These are phyloP conservation scores for Amblyjoppa proteus DNA, from an alignment of 2,888 invertebrate species.

Conservation along the genomic window DNA sequence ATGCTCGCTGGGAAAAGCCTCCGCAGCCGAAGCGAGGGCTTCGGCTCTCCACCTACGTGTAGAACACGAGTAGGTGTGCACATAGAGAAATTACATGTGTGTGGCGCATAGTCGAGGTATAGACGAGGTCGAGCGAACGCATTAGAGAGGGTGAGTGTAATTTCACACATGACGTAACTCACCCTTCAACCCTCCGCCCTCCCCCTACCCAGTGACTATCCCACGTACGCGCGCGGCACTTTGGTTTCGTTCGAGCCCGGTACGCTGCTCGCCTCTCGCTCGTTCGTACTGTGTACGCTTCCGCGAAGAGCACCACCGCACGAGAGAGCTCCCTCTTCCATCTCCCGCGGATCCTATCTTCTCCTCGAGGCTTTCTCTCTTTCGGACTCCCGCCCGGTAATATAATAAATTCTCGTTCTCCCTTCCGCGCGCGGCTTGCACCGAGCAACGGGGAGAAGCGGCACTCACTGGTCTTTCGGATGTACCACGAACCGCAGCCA, in stretches of 20 bases:
- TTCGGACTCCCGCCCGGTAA: constrained; percentile 23
- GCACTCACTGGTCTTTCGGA: not conserved
- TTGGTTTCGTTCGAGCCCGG: constrained; percentile 70
- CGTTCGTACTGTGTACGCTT: constrained; percentile 55
- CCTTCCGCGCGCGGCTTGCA: not conserved
- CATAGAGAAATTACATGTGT: constrained; percentile 33
- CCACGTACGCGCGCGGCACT: constrained; percentile 55
- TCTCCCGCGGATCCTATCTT: constrained; percentile 19
- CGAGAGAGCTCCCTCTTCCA: constrained; percentile 20
- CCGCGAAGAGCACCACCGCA: constrained; percentile 23
- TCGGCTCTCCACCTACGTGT: not conserved
- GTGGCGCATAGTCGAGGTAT: constrained; percentile 30
- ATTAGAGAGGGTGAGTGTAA: constrained; percentile 80
- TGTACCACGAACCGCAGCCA: constrained; percentile 23
- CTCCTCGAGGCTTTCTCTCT: constrained; percentile 17
- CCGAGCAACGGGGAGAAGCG: not conserved
- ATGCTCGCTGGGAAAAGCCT: constrained; percentile 6
- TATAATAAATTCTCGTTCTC: constrained; percentile 50
- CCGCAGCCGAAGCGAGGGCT: not conserved
- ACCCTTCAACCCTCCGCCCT: constrained; percentile 13
- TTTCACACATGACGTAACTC: constrained; percentile 80
- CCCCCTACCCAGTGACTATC: too few species aligned
- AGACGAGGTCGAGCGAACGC: constrained; percentile 72
- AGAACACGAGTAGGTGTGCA: constrained; percentile 17
- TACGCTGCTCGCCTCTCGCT: constrained; percentile 32